Evolutionary conservation across 2,888 invertebrate genomes (phyloP), one percentile per base, ranked within the genome.

Genomic region (Plebejus argus): DNA sequence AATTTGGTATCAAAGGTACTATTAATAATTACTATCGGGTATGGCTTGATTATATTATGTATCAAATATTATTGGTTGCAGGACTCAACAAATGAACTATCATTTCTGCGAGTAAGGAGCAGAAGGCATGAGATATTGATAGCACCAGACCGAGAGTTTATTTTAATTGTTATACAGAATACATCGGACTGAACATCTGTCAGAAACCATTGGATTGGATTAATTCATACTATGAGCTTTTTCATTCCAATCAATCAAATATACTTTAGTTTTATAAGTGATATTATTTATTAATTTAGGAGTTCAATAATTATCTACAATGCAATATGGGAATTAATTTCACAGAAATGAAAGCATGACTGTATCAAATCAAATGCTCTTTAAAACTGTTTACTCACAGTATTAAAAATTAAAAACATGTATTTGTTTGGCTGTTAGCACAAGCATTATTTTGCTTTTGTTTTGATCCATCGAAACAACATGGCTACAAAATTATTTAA

Each of bases 61-160:
- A 75, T n/a, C 15, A 1, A 72, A 18, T 33, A 56, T 77, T 66
- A 78, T 20, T 76, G 76, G 77, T 91, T 92, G n/a, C 87, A 94
- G 94, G 99, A 99, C 91, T 98, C 99, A 56, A 97, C 97, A 78
- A 99, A 99, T 91, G 99, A 99, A 91, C 94, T 99, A 82, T 98
- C 99, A 80, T 99, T 99, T 91, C 95, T 99, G 18, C 95, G 99
- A 78, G 96, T 99, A 79, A 95, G 99, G 83, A 99, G 99, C 79
- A 98, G 99, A 92, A 98, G 99, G 89, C 98, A 99, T 88, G 99
- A 99, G 94, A 99, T 99, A 84, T 97, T 99, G 96, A 98, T 99
- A 76, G 99, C 99, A 33, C 99, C 99, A 35, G 99, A 99, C 87
- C 97, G 98, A 88, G 99, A 99, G 88, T 99, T 98, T 88, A 96